phyloP scores from a whole-genome alignment of 1,140 invertebrate genomes.

The Sipha flava region DNA sequence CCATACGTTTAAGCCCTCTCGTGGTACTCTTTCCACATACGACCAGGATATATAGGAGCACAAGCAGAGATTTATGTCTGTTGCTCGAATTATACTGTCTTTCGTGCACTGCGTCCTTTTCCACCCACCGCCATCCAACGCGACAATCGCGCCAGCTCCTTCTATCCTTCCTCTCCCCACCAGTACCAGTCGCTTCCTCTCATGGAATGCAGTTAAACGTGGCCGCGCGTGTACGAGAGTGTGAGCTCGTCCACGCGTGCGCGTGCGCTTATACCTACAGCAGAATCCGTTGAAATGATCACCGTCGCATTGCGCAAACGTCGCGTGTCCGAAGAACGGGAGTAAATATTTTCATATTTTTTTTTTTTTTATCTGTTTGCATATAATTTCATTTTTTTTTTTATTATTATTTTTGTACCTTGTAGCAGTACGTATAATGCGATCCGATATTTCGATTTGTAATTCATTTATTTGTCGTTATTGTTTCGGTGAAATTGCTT shows the following conservation, averaged over 20 bases:
- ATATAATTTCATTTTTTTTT: no score
- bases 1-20: neutral
- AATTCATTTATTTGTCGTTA: neutral
- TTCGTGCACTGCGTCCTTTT: neutral
- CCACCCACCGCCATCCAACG: no score
- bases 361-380: neutral
- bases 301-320: conserved; percentile 1
- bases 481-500: neutral
- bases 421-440: no score
- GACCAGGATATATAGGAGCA: neutral
- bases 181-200: no score
- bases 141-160: neutral
- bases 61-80: conserved; percentile 16
- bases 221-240: neutral
- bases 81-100: conserved; percentile 14
- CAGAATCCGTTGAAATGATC: neutral
- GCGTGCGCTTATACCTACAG: neutral
- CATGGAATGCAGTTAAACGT: conserved; percentile 21
- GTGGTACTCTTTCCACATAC: neutral
- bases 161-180: neutral
- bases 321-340: neutral
- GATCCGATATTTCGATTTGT: neutral
- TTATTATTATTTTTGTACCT: no score
- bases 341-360: neutral
- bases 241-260: no score